A percentile compares a stretch with the other conserved stretches of the same genome.
Evolutionary conservation across 2,797 vertebrate species (phyloP).

Genomic region (Sarcoramphus papa): DNA sequence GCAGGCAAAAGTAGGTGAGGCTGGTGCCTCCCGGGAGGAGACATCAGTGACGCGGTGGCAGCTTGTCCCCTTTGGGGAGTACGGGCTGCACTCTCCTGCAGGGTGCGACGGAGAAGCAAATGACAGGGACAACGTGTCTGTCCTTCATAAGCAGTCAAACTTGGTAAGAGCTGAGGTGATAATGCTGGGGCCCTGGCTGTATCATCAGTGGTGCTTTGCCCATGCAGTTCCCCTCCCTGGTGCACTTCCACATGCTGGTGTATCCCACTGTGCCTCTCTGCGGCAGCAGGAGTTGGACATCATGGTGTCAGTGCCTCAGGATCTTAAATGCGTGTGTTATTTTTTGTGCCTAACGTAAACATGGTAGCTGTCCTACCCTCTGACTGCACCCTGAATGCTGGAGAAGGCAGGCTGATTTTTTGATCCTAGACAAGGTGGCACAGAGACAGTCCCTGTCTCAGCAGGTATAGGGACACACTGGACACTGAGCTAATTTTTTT

Average conservation of each 20-base stretch:
- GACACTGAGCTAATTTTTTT: neutral
- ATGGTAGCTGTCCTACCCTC: neutral
- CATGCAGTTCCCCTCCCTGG: neutral
- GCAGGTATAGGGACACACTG: neutral
- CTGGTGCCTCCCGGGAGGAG: neutral
- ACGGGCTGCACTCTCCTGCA: neutral
- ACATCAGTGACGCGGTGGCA: neutral
- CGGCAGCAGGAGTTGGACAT: neutral
- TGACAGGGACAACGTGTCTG: neutral
- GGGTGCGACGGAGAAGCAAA: fast-evolving
- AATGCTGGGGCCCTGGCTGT: neutral
- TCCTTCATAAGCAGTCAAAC: neutral
- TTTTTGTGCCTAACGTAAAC: neutral
- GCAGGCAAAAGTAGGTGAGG: neutral
- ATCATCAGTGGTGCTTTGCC: neutral
- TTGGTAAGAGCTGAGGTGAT: neutral
- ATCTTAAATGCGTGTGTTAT: neutral
- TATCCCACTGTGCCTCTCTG: neutral
- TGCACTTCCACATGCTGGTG: neutral
- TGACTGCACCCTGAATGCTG: neutral
- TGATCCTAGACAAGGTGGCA: neutral
- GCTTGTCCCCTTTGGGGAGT: neutral
- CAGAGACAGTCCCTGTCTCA: neutral
- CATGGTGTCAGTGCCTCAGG: neutral
- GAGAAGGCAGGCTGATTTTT: neutral